A percentile compares a stretch with the other conserved stretches of the same genome.
phyloP scores from a whole-genome alignment of 2,797 vertebrate genomes.

The Rhinogobio ventralis region DNA sequence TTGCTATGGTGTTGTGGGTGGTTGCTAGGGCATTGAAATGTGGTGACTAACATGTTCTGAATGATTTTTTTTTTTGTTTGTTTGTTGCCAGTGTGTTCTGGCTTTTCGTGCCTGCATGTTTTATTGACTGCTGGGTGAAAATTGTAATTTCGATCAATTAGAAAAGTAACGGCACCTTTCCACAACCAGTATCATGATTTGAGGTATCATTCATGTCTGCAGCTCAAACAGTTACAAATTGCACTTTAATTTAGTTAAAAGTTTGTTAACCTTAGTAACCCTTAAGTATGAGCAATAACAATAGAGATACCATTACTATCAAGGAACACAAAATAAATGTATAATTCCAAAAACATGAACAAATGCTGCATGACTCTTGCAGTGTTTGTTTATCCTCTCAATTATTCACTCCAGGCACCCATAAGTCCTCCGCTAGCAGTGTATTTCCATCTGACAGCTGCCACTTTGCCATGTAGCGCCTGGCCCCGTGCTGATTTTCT shows the following conservation, averaged over 20 bases:
- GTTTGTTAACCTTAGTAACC: background rate
- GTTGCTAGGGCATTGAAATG: too few relatives aligned
- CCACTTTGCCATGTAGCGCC: conserved; percentile 73
- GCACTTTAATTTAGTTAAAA: background rate
- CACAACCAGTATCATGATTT: background rate
- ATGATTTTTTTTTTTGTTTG: background rate
- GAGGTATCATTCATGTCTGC: background rate
- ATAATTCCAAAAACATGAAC: background rate
- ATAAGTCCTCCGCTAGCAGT: conserved; percentile 72
- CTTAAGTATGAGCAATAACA: background rate
- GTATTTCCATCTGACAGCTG: conserved; percentile 72
- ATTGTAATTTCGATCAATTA: background rate
- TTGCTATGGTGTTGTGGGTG: too few relatives aligned
- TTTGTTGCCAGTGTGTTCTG: background rate
- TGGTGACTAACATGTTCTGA: background rate
- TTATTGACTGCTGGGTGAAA: background rate
- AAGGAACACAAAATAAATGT: background rate
- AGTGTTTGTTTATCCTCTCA: conserved; percentile 57
- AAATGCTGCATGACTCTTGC: conserved; percentile 2
- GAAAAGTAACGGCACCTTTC: background rate
- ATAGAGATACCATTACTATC: background rate
- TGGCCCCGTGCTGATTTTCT: conserved; percentile 62
- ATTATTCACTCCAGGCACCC: conserved; percentile 65
- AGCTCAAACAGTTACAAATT: background rate
- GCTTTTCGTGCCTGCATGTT: background rate